phyloP scores from a whole-genome alignment of 2,113 vertebrate species.

The Carassius carassius region DNA sequence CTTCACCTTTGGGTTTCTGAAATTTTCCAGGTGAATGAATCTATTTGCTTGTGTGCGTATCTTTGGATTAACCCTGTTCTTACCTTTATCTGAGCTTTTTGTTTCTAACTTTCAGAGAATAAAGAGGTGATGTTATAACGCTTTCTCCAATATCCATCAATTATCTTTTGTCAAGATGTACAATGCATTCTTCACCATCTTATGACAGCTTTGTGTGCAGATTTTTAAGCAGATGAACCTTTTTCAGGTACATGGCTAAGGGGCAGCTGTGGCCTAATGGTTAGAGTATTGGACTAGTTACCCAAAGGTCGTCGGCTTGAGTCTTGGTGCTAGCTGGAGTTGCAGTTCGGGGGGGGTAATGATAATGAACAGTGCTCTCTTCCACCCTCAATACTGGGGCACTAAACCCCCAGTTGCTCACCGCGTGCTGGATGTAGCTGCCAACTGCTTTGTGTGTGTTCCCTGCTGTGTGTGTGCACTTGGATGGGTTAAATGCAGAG shows the following conservation, averaged over 20 bases:
- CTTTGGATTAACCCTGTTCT: conserved; percentile 4
- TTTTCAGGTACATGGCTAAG: not conserved
- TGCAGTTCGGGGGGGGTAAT: no score
- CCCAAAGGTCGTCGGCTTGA: no score
- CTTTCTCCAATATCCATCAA: not conserved
- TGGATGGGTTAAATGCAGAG: no score
- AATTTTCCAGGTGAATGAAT: conserved; percentile 41
- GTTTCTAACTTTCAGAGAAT: not conserved
- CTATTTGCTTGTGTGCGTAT: conserved; percentile 12
- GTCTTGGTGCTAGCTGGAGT: no score
- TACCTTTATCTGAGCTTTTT: conserved; percentile 17
- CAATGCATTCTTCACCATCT: conserved; percentile 43
- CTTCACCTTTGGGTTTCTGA: conserved; percentile 27
- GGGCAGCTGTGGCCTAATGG: no score
- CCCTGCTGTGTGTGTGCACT: no score
- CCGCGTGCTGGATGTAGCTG: no score
- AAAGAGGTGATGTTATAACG: not conserved
- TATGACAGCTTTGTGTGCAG: not conserved
- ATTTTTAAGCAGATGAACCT: not conserved
- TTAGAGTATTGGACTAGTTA: no score
- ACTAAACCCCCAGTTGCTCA: no score
- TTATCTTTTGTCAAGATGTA: conserved; percentile 29
- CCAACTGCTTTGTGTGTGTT: no score
- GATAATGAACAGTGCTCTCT: no score
- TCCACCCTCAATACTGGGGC: no score